Base-by-base conservation (phyloP, 2,888 invertebrate genomes). In the Melipona beecheii region DNA sequence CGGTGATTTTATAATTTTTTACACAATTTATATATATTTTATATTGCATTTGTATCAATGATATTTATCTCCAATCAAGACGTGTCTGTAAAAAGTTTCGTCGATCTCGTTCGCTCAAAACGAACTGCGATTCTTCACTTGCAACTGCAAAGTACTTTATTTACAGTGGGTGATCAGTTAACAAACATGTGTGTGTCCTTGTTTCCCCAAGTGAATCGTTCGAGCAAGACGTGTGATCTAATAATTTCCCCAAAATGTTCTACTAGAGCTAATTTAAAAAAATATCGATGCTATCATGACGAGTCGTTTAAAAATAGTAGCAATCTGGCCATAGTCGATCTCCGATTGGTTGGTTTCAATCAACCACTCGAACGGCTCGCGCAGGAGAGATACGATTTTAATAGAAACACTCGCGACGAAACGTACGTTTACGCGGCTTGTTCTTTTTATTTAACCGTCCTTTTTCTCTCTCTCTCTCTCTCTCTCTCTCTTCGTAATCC, bases 361-460 rank as follows among this genome's bases (percentile, higher is more conserved):
- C 69, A 62, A 69, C 24, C 24, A 17, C 3, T 24, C 19, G 6
- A 75, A 60, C 19, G 69, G 50, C 3, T 49, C n/a, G 4, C 27
- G 11, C 19, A 11, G 21, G 9, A 68, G 17, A 71, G 78, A 77
- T 80, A 71, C 65, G 70, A 77, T 70, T 74, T 75, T 81, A 65
- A 69, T 64, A 74, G 74, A 70, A 69, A 74, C 43, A 69, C 50
- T n/a, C 36, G 17, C 24, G 36, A 66, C 31, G 11, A 56, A 73
- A 64, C 21, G 21, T 24, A 27, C 68, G 64, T 81, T 73, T 64
- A 62, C 62, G 58, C 1, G 64, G 36, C 2, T 21, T 2, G 50
- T 60, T 82, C 65, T 64, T 81, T n/a, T 43, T 74, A 15, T 74
- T 81, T 81, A 70, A 72, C 17, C 50, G 43, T 49, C n/a, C 17